Evolutionary conservation across 2,113 vertebrate genomes (phyloP).

Genomic region (Falco punctatus): DNA sequence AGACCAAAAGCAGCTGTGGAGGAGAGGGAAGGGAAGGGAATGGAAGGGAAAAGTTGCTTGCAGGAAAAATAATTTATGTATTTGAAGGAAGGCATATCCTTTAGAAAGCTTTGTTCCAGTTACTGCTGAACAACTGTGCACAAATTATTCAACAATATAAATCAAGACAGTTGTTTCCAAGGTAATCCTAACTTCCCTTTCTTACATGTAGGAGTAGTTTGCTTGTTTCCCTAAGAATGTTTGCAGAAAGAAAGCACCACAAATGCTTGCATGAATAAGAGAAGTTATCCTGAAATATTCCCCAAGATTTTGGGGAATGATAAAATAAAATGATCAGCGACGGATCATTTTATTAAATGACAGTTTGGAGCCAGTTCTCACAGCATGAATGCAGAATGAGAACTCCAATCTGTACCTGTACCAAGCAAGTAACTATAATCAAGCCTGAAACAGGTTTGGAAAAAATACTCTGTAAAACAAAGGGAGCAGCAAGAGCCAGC

Average conservation of each 20-base stretch:
- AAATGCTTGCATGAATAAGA: background rate
- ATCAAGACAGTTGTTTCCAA: background rate
- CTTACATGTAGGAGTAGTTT: background rate
- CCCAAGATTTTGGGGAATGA: background rate
- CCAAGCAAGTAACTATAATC: background rate
- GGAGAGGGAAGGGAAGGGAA: background rate
- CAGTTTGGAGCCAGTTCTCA: background rate
- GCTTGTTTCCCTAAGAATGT: background rate
- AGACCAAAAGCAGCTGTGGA: background rate
- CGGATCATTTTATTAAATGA: background rate
- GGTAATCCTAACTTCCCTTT: background rate
- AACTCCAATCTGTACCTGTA: background rate
- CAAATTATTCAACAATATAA: background rate
- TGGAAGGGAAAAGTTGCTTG: background rate
- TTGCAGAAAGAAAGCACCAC: background rate
- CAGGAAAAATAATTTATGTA: background rate
- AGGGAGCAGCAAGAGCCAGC: background rate
- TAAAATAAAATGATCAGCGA: too few species aligned
- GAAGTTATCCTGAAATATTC: background rate
- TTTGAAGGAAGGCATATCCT: background rate
- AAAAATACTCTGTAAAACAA: background rate
- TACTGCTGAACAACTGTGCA: background rate
- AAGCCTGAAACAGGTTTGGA: background rate
- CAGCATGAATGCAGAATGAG: background rate
- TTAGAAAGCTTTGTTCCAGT: background rate